These are phyloP conservation scores for Diglossa cyanea DNA, from an alignment of 2,797 vertebrate species.

Conservation along the genomic window DNA sequence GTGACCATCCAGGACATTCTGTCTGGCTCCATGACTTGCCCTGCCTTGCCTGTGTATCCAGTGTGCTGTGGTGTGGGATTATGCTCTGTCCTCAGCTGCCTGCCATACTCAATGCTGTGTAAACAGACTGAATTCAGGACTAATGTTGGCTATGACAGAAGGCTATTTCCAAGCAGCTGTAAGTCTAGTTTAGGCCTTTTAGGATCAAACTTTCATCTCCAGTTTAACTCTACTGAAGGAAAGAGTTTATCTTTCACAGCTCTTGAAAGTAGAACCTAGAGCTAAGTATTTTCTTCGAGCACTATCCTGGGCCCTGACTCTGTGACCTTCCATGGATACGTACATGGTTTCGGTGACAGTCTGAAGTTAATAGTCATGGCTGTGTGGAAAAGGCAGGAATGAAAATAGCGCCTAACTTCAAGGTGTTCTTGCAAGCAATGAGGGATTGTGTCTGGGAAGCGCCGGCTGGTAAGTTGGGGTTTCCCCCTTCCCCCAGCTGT, in stretches of 20 bases:
- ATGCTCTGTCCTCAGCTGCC: neutral
- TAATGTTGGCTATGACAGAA: neutral
- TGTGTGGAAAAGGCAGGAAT: neutral
- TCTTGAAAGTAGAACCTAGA: neutral
- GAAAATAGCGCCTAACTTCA: neutral
- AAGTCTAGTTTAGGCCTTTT: neutral
- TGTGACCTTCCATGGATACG: neutral
- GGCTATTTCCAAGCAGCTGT: neutral
- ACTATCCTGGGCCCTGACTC: rapidly evolving
- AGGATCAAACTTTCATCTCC: neutral
- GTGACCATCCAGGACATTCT: neutral
- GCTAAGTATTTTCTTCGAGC: neutral
- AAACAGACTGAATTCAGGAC: neutral
- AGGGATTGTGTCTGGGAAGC: neutral
- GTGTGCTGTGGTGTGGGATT: neutral
- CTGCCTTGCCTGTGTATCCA: neutral
- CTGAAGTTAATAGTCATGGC: neutral
- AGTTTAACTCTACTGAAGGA: neutral
- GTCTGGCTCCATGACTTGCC: neutral
- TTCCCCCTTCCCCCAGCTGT: neutral
- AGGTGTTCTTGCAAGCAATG: neutral
- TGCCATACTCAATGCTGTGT: neutral
- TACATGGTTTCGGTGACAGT: neutral
- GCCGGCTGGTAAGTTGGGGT: rapidly evolving
- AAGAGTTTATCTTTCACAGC: neutral